These are phyloP conservation scores for Wiebesia pumilae DNA, from an alignment of 1,140 invertebrate genomes.

Conservation along the genomic window DNA sequence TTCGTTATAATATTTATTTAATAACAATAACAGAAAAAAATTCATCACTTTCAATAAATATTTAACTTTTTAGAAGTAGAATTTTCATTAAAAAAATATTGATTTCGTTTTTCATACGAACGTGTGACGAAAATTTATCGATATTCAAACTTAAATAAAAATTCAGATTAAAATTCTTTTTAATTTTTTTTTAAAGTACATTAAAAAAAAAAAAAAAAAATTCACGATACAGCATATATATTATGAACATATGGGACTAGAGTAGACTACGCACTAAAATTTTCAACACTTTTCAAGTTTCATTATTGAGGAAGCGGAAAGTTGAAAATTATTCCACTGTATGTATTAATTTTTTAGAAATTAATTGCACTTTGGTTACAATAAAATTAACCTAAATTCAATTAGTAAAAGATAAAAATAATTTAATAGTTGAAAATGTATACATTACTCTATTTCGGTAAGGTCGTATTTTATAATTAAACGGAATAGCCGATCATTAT, in stretches of 20 bases:
- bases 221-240: background rate
- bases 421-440: background rate
- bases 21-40: no score
- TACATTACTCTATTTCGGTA: background rate
- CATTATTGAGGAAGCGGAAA: background rate
- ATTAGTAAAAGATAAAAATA: background rate
- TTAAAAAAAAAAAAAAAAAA: background rate
- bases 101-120: no score
- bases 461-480: background rate
- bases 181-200: background rate
- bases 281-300: background rate
- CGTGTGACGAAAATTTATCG: no score
- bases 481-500: background rate
- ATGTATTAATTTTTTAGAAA: conserved; percentile 1
- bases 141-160: no score
- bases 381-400: background rate
- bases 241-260: background rate
- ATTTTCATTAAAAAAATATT: no score
- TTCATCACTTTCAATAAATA: no score
- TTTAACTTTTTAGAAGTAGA: no score
- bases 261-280: background rate
- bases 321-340: background rate
- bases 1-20: no score
- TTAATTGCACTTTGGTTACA: background rate
- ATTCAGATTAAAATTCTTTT: no score